phyloP scores from a whole-genome alignment of 1,140 invertebrate species.

The Rhagoletis pomonella region DNA sequence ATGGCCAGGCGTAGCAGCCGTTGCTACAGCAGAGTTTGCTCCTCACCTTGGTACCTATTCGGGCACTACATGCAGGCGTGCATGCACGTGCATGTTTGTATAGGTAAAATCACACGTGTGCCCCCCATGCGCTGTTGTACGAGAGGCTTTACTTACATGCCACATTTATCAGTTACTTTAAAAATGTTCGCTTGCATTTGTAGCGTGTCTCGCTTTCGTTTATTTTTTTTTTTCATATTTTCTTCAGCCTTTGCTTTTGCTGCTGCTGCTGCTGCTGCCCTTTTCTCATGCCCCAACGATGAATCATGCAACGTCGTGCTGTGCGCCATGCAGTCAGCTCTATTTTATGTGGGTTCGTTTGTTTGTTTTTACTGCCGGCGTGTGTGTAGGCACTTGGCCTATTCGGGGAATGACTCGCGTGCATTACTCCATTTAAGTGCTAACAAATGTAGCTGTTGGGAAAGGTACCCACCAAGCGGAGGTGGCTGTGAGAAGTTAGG shows the following conservation, averaged over 20 bases:
- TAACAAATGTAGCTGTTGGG: not conserved
- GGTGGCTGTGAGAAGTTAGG: no score
- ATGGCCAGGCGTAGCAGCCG: not conserved
- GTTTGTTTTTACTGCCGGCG: not conserved
- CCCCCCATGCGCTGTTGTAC: no score
- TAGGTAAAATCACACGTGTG: not conserved
- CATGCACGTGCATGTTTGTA: not conserved
- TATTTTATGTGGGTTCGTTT: not conserved
- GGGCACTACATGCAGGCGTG: no score
- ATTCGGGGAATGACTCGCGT: not conserved
- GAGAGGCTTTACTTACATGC: not conserved
- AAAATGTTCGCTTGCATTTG: slow-evolving; percentile 25
- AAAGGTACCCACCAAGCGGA: no score
- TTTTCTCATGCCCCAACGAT: slow-evolving; percentile 21
- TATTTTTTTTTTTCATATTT: not conserved
- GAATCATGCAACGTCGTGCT: not conserved
- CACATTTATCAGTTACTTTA: slow-evolving; percentile 44
- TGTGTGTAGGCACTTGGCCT: not conserved
- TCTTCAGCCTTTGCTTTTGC: not conserved
- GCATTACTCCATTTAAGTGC: not conserved
- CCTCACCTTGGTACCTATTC: not conserved
- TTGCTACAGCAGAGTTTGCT: not conserved
- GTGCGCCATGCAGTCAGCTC: not conserved
- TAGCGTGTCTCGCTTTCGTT: not conserved
- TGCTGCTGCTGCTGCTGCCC: not conserved